Percentiles rank a stretch among this genome's conserved stretches.
Evolutionary conservation across 2,113 vertebrate species (phyloP).

Genomic region (Gyps fulvus): DNA sequence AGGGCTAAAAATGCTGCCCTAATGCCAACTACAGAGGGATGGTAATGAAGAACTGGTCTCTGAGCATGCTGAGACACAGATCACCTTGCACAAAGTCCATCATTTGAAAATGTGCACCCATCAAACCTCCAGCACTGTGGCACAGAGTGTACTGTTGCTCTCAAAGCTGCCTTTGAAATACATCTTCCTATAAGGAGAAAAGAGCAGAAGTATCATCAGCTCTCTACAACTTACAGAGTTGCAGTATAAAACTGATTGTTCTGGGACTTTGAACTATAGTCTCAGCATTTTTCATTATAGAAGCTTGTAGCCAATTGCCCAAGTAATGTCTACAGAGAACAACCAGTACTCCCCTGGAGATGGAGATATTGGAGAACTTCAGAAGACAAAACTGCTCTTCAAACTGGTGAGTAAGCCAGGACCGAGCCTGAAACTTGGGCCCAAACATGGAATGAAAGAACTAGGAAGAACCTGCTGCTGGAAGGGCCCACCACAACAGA

Average conservation of each 20-base stretch:
- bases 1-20: neutral
- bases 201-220: neutral
- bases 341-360: neutral
- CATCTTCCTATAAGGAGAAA: neutral
- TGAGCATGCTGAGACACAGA: neutral
- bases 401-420: neutral
- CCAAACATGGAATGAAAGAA: neutral
- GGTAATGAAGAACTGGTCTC: neutral
- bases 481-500: neutral
- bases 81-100: neutral
- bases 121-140: neutral
- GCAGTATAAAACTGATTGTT: neutral
- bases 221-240: neutral
- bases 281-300: neutral
- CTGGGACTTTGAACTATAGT: neutral
- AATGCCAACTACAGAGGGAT: neutral
- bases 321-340: neutral
- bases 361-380: neutral
- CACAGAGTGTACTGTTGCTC: fast-evolving
- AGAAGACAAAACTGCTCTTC: neutral
- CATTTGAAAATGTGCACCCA: neutral
- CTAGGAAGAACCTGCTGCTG: neutral
- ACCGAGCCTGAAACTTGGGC: neutral
- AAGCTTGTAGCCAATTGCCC: neutral
- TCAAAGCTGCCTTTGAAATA: neutral